Base-by-base conservation (phyloP, 37 sponge, comb jelly and placozoan genomes). In the Eunapius fragilis region DNA sequence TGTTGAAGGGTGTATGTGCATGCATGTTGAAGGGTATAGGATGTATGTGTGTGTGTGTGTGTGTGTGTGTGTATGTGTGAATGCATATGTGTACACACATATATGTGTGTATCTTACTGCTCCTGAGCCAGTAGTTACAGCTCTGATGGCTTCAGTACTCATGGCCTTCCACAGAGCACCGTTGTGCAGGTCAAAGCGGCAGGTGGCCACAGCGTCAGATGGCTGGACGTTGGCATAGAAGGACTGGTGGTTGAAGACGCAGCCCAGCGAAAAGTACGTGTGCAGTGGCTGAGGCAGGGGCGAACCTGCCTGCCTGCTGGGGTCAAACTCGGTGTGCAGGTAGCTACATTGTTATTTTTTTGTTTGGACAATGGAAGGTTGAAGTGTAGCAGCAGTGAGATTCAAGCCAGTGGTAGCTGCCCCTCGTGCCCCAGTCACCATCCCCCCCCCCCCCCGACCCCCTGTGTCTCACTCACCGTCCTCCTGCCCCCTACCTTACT, bases 181-280 rank as follows among this genome's bases (percentile, higher is more conserved):
- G 50, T 96, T 89, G 31, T 3, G 0, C 23, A 99, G 88, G 12
- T 93, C 86, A 78, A 95, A 97, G 31, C 80, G 49, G 58, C 89
- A 85, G 26, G 83, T 84, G 23, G 78, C 67, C 32, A 96, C 79
- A 79, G 85, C 38, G 77, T 96, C 95, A 71, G 90, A 70, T 2
- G 88, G 88, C 77, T 96, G 99, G 17, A 74, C 33, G 81, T 99
- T 99, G 76, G 99, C 99, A 82, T 82, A 94, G 77, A 97, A 97
- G 70, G 93, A 41, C 68, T 86, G 50, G 81, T 99, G 96, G 74
- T 94, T 99, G 93, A 99, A 99, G 71, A 99, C 76, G 50, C 96
- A 99, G 35, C 98, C 99, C 0, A 99, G 72, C 19, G 97, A 96
- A 14, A 74, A 84, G 81, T 96, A 99, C 17, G 98, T 96, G 71